Evolutionary conservation across 2,113 vertebrate species (phyloP).

Genomic region (Prolemur simus): DNA sequence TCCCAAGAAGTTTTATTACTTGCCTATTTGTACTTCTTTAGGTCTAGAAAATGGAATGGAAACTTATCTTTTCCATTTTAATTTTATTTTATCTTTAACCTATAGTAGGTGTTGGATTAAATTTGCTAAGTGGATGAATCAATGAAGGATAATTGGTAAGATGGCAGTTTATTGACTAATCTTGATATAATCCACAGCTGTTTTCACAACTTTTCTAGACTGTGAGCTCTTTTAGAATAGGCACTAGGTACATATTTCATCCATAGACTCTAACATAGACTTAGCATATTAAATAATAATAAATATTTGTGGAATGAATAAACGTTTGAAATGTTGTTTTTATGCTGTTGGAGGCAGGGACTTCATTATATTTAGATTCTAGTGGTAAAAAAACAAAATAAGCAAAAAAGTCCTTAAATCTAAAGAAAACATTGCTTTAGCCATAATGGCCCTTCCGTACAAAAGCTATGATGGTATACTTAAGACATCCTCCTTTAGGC

Average conservation of each 20-base stretch:
- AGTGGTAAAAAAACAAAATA: not conserved
- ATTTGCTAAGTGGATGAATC: not conserved
- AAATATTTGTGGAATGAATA: not conserved
- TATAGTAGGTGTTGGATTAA: not conserved
- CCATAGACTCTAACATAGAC: not conserved
- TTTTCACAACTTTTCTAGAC: not conserved
- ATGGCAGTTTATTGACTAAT: not conserved
- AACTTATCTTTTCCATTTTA: not conserved
- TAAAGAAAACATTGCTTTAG: not conserved
- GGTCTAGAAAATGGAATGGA: not conserved
- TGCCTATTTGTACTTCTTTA: not conserved
- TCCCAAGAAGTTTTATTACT: constrained; percentile 26
- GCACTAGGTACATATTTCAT: not conserved
- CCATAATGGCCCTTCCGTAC: not conserved
- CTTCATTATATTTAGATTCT: not conserved
- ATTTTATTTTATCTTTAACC: constrained; percentile 15
- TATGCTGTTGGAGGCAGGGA: not conserved
- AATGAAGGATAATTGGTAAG: not conserved
- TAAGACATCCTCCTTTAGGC: not conserved
- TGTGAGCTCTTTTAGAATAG: not conserved
- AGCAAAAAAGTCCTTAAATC: not conserved
- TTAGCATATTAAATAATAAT: not conserved
- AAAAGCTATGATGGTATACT: not conserved
- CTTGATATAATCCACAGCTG: not conserved
- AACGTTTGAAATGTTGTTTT: not conserved